A percentile compares a stretch with the other conserved stretches of the same genome.
Evolutionary conservation across 2,113 vertebrate genomes (phyloP).

Genomic region (Bettongia penicillata): DNA sequence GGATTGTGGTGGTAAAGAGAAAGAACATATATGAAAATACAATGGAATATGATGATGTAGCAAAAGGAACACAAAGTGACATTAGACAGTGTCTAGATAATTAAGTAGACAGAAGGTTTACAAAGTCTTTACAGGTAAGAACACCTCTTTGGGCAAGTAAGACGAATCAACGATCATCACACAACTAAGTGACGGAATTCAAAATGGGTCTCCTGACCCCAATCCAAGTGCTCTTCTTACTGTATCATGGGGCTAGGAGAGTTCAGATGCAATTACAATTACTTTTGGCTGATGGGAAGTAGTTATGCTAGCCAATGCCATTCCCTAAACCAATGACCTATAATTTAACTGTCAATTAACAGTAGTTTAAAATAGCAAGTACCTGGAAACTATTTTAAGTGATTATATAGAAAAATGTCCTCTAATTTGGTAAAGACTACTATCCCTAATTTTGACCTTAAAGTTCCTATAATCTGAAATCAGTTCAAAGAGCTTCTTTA

Average conservation of each 20-base stretch:
- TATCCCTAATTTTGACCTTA: constrained; percentile 11
- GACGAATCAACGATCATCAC: not conserved
- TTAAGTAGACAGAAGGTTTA: not conserved
- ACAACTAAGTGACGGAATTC: not conserved
- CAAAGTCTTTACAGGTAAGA: not conserved
- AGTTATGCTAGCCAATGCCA: not conserved
- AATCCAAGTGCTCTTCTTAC: not conserved
- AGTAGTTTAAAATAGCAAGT: not conserved
- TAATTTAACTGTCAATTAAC: not conserved
- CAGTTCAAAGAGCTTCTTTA: not conserved
- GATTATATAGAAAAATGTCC: not conserved
- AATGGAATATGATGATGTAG: not conserved
- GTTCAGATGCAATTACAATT: not conserved
- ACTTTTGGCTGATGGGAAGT: not conserved
- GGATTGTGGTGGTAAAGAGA: not conserved
- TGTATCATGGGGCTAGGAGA: not conserved
- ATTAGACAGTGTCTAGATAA: not conserved
- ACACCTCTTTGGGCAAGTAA: not conserved
- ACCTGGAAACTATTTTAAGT: not conserved
- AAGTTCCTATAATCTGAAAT: constrained; percentile 42
- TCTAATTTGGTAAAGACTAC: not conserved
- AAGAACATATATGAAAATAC: not conserved
- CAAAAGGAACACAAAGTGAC: not conserved
- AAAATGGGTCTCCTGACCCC: not conserved
- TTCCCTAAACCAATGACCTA: not conserved